Percentiles rank a stretch among this genome's conserved stretches.
Conservation (phyloP, 2,888 invertebrate species). For the Perithous albicinctus region DNA sequence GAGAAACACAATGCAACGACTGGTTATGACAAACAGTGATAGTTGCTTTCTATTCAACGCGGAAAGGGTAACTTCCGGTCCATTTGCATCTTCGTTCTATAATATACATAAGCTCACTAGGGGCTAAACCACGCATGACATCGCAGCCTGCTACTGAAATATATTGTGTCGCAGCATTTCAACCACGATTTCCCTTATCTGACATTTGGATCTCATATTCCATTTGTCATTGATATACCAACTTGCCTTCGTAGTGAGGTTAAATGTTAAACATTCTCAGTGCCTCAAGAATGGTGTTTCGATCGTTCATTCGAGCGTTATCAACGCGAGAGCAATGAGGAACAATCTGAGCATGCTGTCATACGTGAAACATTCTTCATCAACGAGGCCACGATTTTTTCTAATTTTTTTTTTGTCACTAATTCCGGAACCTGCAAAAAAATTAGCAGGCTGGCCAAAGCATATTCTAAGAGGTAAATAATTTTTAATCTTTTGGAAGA, state of each 20-base stretch:
- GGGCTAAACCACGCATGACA: background rate
- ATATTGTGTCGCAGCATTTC: background rate
- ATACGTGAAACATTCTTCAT: background rate
- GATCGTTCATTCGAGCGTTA: background rate
- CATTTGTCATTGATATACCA: background rate
- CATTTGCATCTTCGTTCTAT: conserved; percentile 27
- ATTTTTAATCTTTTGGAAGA: no score
- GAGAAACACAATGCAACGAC: conserved; percentile 15
- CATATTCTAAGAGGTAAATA: no score
- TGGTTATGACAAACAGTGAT: conserved; percentile 17
- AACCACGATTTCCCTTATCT: background rate
- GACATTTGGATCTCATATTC: background rate
- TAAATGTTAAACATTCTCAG: background rate
- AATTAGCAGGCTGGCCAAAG: no score
- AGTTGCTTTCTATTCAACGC: background rate
- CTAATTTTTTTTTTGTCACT: no score
- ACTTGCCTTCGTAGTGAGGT: background rate
- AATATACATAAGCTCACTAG: background rate
- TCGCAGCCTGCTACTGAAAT: background rate
- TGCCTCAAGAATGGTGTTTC: background rate
- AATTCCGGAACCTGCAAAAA: no score
- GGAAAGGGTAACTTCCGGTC: conserved; percentile 8
- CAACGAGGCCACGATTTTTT: no score
- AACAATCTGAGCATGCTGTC: background rate
- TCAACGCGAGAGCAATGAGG: background rate